Conservation (phyloP, 1,140 invertebrate species). For the Platyura marginata region DNA sequence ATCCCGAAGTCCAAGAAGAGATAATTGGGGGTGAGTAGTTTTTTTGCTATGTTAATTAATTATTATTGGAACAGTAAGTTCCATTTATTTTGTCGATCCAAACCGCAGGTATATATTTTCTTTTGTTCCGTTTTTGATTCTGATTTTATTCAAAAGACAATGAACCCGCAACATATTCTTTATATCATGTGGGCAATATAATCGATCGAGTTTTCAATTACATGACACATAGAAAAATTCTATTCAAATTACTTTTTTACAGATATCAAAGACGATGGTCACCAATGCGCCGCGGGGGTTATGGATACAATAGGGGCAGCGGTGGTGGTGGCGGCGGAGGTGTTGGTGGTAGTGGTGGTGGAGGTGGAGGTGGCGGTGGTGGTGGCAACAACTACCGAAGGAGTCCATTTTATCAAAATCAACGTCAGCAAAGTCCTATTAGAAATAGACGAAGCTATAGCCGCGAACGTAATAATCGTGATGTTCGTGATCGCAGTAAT, state of each 20-base stretch:
- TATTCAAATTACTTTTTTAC: constrained; percentile 9
- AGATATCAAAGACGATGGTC: constrained; percentile 10
- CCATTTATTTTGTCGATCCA: too few relatives aligned
- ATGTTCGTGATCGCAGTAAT: not conserved
- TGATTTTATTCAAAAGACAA: too few relatives aligned
- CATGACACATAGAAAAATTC: too few relatives aligned
- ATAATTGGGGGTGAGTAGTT: not conserved
- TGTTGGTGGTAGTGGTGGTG: constrained; percentile 7
- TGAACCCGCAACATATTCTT: too few relatives aligned
- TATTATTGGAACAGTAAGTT: too few relatives aligned
- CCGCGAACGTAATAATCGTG: constrained; percentile 15
- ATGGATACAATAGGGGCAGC: not conserved
- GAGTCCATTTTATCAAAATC: constrained; percentile 7
- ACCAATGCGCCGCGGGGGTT: constrained; percentile 14
- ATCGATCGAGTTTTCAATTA: not conserved
- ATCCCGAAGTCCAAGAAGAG: constrained; percentile 8
- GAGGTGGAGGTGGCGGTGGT: not conserved
- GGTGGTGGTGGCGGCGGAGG: constrained; percentile 4
- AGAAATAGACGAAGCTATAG: constrained; percentile 20
- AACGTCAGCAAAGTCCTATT: not conserved
- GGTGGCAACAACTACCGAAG: constrained; percentile 4
- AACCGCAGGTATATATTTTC: too few relatives aligned
- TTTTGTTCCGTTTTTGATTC: too few relatives aligned
- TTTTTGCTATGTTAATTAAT: too few relatives aligned
- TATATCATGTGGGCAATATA: not conserved